A percentile compares a stretch with the other conserved stretches of the same genome.
Conservation (phyloP, 2,888 invertebrate genomes). For the Hirtodrosophila confusa region DNA sequence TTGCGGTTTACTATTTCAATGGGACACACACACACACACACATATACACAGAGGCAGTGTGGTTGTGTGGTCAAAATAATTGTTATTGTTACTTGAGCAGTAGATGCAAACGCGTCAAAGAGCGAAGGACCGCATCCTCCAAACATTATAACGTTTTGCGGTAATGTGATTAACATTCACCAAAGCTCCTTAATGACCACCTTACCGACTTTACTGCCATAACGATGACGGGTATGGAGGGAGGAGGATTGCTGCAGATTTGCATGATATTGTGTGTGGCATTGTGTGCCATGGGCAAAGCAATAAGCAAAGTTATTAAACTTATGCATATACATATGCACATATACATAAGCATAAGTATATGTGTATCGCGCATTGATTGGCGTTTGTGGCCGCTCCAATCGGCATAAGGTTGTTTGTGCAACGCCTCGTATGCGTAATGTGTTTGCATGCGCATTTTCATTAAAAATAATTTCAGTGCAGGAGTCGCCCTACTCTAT, state of each 20-base stretch:
- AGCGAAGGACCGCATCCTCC: slow-evolving; percentile 32
- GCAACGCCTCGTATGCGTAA: slow-evolving; percentile 70
- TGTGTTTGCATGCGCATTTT: slow-evolving; percentile 65
- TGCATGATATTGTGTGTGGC: slow-evolving; percentile 22
- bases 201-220: slow-evolving; percentile 52
- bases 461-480: slow-evolving; percentile 71
- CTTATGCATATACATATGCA: slow-evolving; percentile 37
- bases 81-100: slow-evolving; percentile 71
- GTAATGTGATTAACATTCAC: slow-evolving; percentile 77
- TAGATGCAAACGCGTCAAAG: slow-evolving; percentile 36
- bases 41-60: neutral
- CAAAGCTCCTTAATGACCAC: slow-evolving; percentile 67
- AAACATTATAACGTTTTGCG: slow-evolving; percentile 77
- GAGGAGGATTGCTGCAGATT: neutral
- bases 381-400: slow-evolving; percentile 47
- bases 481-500: slow-evolving; percentile 2
- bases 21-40: slow-evolving; percentile 26
- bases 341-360: neutral
- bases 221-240: neutral
- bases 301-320: slow-evolving; percentile 73
- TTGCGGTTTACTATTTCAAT: slow-evolving; percentile 74
- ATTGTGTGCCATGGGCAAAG: slow-evolving; percentile 35
- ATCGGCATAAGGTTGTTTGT: slow-evolving; percentile 43
- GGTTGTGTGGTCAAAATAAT: slow-evolving; percentile 63
- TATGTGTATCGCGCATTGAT: slow-evolving; percentile 33